Conservation (phyloP, 2,113 vertebrate species). For the Chionodraco myersi region DNA sequence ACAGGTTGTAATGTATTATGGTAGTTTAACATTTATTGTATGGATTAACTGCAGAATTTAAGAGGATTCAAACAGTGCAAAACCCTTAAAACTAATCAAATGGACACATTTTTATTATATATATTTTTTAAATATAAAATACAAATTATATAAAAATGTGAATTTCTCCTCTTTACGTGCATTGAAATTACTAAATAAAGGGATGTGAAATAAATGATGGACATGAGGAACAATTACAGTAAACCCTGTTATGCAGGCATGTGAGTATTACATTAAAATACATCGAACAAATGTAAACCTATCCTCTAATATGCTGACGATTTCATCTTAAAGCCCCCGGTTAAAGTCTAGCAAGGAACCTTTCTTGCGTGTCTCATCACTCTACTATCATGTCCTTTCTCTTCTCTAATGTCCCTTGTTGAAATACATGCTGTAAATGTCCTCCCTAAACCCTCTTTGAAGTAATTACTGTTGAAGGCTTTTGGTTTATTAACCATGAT, state of each 20-base stretch:
- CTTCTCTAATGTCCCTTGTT: neutral
- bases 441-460: neutral
- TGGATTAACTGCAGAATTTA: neutral
- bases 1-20: neutral
- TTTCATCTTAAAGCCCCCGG: neutral
- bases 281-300: neutral
- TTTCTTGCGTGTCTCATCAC: neutral
- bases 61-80: neutral
- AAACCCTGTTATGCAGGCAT: no score
- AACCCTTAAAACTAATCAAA: neutral
- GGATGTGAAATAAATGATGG: no score
- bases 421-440: neutral
- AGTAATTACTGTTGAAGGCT: neutral
- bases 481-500: neutral
- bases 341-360: neutral
- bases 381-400: neutral
- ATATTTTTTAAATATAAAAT: neutral
- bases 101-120: neutral
- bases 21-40: neutral
- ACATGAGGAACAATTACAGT: neutral
- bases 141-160: no score
- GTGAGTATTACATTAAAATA: neutral
- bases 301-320: neutral
- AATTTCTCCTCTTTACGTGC: no score
- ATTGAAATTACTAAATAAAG: neutral